These are phyloP conservation scores for Prolemur simus DNA, from an alignment of 2,113 vertebrate species.

Conservation along the genomic window DNA sequence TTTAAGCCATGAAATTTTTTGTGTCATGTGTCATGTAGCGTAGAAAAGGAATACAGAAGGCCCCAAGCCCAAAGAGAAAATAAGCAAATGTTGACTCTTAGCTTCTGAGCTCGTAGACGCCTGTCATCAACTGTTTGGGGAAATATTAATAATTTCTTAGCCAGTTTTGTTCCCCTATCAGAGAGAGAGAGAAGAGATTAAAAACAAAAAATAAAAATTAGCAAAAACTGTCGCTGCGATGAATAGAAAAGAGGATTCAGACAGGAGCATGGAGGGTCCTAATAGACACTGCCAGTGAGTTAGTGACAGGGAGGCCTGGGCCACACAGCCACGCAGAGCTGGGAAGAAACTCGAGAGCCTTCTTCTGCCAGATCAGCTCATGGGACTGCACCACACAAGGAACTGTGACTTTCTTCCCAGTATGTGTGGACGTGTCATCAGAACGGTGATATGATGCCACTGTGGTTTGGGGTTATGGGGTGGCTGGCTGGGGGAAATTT, in stretches of 20 bases:
- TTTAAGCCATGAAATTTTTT: not conserved
- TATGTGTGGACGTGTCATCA: no score
- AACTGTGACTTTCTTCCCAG: not conserved
- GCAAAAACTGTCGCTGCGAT: not conserved
- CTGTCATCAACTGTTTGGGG: not conserved
- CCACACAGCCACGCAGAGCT: accelerated
- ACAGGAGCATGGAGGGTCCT: not conserved
- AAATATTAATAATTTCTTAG: not conserved
- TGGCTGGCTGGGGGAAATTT: not conserved
- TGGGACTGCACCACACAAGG: not conserved
- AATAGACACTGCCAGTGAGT: not conserved
- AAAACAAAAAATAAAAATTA: not conserved
- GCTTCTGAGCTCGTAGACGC: not conserved
- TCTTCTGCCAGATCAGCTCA: not conserved
- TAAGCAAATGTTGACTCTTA: not conserved
- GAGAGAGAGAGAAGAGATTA: not conserved
- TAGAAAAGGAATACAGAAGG: not conserved
- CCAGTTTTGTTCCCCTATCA: not conserved
- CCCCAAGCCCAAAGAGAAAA: not conserved
- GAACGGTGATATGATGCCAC: not conserved
- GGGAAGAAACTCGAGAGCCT: not conserved
- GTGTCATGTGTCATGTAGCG: not conserved
- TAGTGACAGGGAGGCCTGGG: not conserved
- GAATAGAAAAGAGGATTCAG: not conserved
- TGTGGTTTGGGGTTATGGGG: not conserved